Conservation (phyloP, 2,113 vertebrate species). For the Zapus hudsonius region DNA sequence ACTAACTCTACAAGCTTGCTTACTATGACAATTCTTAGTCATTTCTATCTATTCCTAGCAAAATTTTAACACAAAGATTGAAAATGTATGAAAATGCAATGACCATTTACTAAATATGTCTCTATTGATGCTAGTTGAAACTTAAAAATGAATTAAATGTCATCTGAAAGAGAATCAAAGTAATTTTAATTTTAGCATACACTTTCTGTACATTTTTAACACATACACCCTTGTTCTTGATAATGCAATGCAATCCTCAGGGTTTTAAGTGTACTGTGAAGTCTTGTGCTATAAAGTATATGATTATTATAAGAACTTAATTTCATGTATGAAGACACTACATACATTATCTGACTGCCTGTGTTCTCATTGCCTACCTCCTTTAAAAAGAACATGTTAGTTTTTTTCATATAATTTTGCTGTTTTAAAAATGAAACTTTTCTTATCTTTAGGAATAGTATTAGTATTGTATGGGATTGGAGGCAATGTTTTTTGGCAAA, state of each 20-base stretch:
- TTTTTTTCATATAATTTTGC: not conserved
- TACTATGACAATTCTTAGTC: not conserved
- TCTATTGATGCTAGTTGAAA: not conserved
- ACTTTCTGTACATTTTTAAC: not conserved
- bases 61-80: not conserved
- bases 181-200: conserved; percentile 25
- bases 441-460: not conserved
- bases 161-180: not conserved
- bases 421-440: not conserved
- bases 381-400: not conserved
- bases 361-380: not conserved
- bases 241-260: not conserved
- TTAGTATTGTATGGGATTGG: not conserved
- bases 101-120: not conserved
- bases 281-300: not conserved
- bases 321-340: not conserved
- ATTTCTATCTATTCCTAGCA: conserved; percentile 4
- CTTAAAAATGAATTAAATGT: conserved; percentile 20
- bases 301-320: not conserved
- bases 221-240: not conserved
- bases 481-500: not conserved
- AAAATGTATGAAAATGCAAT: not conserved
- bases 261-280: not conserved
- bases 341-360: not conserved
- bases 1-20: not conserved